Percentiles rank a stretch among this genome's conserved stretches.
These are phyloP conservation scores for Macrotrachela quadricornifera DNA, from an alignment of 1,140 invertebrate species.

Conservation along the genomic window DNA sequence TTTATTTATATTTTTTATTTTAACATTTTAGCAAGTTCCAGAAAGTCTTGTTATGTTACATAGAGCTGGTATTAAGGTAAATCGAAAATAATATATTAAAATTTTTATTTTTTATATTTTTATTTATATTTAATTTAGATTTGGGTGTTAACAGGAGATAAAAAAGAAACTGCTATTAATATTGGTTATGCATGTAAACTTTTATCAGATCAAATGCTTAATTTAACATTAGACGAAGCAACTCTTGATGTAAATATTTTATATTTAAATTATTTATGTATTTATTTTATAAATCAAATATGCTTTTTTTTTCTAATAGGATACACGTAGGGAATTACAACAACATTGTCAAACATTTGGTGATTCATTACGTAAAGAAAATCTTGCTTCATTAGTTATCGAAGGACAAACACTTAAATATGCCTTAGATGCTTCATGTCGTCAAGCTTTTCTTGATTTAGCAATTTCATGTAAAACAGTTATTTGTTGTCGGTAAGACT, in stretches of 20 bases:
- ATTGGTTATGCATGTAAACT: conserved; percentile 82
- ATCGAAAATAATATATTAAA: too few species aligned
- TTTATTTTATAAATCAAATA: too few species aligned
- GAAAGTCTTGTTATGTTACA: conserved; percentile 68
- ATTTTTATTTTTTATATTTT: too few species aligned
- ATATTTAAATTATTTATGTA: too few species aligned
- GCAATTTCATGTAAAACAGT: conserved; percentile 78
- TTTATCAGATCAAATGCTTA: conserved; percentile 56
- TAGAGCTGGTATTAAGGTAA: conserved; percentile 51
- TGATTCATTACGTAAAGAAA: too few species aligned
- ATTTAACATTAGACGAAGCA: conserved; percentile 74
- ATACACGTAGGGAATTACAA: too few species aligned
- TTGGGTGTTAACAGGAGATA: conserved; percentile 95
- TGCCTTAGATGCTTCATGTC: conserved; percentile 67
- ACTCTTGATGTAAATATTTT: conserved; percentile 56
- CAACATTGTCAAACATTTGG: too few species aligned
- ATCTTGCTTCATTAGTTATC: conserved; percentile 55
- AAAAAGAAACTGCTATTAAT: conserved; percentile 96
- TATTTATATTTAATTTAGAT: conserved; percentile 29
- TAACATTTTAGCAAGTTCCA: conserved; percentile 41
- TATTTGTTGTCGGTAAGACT: conserved; percentile 44
- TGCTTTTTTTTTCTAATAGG: too few species aligned
- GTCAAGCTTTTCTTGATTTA: conserved; percentile 73
- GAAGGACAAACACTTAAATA: conserved; percentile 54
- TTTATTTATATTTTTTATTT: background rate